Conservation (phyloP, 2,113 vertebrate genomes). For the Muntiacus reevesi region DNA sequence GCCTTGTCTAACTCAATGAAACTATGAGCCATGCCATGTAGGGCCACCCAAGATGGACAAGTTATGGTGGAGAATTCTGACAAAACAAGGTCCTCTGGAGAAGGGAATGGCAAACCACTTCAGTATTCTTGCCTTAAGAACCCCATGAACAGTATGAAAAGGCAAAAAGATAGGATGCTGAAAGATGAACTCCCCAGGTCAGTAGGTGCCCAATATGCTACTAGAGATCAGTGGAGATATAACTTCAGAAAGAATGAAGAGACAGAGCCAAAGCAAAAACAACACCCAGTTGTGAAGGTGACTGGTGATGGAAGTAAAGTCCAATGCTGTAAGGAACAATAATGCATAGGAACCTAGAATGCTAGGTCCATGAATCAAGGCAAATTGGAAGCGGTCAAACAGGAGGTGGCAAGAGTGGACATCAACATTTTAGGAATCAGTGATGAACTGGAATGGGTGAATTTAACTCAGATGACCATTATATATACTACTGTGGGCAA, state of each 20-base stretch:
- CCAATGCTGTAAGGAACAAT: not conserved
- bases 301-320: not conserved
- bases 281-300: not conserved
- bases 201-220: not conserved
- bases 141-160: not conserved
- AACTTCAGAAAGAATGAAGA: not conserved
- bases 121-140: not conserved
- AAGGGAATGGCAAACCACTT: not conserved
- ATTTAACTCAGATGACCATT: not conserved
- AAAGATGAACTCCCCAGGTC: not conserved
- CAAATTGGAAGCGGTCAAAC: not conserved
- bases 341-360: not conserved
- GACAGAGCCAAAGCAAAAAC: not conserved
- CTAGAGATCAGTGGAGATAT: not conserved
- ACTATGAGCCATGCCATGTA: not conserved
- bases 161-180: not conserved
- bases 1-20: not conserved
- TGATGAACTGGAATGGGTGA: not conserved
- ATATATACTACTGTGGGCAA: not conserved
- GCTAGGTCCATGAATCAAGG: not conserved
- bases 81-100: not conserved
- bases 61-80: not conserved
- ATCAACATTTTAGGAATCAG: no score
- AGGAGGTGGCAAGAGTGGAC: not conserved
- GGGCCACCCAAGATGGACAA: not conserved